These are phyloP conservation scores for Zootoca vivipara DNA, from an alignment of 2,113 vertebrate species.

Conservation along the genomic window DNA sequence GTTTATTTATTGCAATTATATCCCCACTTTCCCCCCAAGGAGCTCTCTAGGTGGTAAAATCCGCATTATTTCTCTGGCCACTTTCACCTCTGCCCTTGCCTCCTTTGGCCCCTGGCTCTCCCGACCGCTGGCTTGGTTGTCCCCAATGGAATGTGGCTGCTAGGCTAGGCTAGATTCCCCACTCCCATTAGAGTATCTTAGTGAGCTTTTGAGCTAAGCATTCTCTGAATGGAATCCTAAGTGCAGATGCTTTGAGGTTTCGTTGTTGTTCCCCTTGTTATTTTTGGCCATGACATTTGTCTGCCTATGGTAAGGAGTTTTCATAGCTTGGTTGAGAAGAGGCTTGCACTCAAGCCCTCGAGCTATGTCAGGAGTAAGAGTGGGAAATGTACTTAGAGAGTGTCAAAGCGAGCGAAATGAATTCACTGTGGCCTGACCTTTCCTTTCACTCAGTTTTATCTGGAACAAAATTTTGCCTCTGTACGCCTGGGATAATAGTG, in stretches of 20 bases:
- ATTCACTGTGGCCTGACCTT: conserved; percentile 13
- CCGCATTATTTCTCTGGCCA: too few relatives aligned
- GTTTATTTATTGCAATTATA: too few relatives aligned
- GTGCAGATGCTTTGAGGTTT: neutral
- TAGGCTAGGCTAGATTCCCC: too few relatives aligned
- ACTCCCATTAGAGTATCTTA: neutral
- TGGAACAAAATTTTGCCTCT: conserved; percentile 6
- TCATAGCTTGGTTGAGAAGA: neutral
- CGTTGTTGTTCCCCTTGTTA: neutral
- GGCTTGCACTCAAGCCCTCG: neutral
- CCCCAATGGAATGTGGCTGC: too few relatives aligned
- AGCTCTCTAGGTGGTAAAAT: too few relatives aligned
- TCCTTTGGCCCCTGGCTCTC: too few relatives aligned
- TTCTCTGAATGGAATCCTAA: neutral
- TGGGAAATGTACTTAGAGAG: conserved; percentile 13
- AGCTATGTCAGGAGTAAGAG: conserved; percentile 4
- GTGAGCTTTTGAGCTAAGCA: neutral
- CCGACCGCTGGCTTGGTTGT: too few relatives aligned
- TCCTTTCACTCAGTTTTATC: conserved; percentile 4
- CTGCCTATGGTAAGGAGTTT: neutral
- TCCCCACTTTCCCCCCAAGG: too few relatives aligned
- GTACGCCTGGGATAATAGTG: neutral
- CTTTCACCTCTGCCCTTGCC: too few relatives aligned
- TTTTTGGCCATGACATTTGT: neutral
- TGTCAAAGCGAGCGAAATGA: conserved; percentile 2